Base-by-base conservation (phyloP, 1,140 invertebrate genomes). In the Sycophila sp. region DNA sequence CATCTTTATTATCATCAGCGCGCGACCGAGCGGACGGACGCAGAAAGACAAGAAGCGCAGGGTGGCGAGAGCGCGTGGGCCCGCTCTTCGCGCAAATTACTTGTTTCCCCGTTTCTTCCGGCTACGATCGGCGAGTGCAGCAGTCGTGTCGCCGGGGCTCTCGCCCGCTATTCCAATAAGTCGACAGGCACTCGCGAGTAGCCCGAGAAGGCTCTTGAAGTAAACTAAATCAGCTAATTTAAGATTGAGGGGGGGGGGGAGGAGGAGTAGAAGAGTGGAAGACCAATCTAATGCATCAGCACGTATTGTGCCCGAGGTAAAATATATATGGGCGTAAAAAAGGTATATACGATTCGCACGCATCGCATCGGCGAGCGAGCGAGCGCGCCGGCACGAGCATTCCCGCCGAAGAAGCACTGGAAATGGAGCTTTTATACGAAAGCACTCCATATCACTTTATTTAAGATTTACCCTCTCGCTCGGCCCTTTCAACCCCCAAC, bases 361-460 rank as follows among this genome's bases (percentile, higher is more conserved):
- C 68, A 70, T 70, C 49, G 34, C 49, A 63, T 19, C 36, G 26
- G 30, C 32, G 34, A 64, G 65, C 45, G 67, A 65, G 55, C 30
- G 60, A 51, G 72, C 59, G 58, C 45, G 66, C 40, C 26, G 17
- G 19, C 26, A 32, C 34, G 51, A 42, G 67, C 49, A 36, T 64
- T 70, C n/a, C n/a, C 59, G 77, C 74, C 78, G 80, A 81, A 83
- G 79, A 78, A 81, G 83, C 76, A 80, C 75, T 83, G 82, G 83
- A 85, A 86, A 85, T 84, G 82, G 84, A 82, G 85, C 84, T 86
- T 85, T 85, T 85, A 85, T 86, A 86, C 84, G 81, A 85, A 85
- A 86, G 84, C 83, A 86, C 85, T 86, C 85, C 85, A 86, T 86
- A 86, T 86, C 85, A 86, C 84, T 85, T 86, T 86, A 86, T 86